These are phyloP conservation scores for Elysia chlorotica DNA, from an alignment of 1,140 invertebrate genomes.

Conservation along the genomic window DNA sequence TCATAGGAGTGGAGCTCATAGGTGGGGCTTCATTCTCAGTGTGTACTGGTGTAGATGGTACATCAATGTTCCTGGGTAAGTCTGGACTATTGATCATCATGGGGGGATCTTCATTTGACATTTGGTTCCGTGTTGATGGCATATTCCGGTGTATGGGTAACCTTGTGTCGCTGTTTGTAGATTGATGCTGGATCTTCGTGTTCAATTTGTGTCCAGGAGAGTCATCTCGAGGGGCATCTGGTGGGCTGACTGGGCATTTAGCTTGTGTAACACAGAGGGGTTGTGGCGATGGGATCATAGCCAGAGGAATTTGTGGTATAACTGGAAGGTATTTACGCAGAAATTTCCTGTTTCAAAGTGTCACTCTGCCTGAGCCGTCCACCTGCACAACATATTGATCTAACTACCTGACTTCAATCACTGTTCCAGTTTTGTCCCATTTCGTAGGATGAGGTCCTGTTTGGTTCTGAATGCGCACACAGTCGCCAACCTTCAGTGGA, in stretches of 20 bases:
- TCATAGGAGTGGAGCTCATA: no score
- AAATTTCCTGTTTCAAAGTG: conserved; percentile 34
- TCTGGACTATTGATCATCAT: no score
- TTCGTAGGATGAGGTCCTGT: conserved; percentile 30
- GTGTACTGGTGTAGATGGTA: no score
- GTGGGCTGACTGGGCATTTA: neutral
- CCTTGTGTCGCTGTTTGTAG: no score
- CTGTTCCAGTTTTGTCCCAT: conserved; percentile 32
- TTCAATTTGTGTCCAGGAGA: no score
- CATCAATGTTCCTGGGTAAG: no score
- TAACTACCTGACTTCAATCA: conserved; percentile 35
- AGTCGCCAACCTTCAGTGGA: conserved; percentile 28
- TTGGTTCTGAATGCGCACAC: conserved; percentile 34
- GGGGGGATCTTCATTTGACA: no score
- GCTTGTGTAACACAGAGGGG: neutral
- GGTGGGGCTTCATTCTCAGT: no score
- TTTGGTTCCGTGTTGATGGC: no score
- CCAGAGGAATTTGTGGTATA: neutral
- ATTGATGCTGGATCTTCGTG: no score
- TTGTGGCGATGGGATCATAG: neutral
- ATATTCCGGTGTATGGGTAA: no score
- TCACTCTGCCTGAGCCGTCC: conserved; percentile 34
- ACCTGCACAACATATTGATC: conserved; percentile 32
- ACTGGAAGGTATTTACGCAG: conserved; percentile 30
- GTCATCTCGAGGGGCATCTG: conserved; percentile 67